Base-by-base conservation (phyloP, 1,140 invertebrate genomes). In the Homarus americanus region DNA sequence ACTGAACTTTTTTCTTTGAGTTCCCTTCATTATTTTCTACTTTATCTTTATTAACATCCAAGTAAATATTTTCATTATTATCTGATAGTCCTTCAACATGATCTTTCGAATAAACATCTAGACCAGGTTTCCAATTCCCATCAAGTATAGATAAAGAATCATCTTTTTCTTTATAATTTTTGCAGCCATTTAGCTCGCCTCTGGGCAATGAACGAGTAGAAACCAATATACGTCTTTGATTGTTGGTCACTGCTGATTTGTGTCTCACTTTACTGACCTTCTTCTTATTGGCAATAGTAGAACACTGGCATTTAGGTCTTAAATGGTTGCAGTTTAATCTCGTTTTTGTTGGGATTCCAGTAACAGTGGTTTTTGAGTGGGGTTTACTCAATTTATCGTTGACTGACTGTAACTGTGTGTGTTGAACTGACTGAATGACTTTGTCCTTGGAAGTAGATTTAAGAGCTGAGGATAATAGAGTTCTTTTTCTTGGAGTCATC, bases 281-380 rank as follows among this genome's bases (percentile, higher is more conserved):
- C 36, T 66, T 69, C 36, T 75, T 79, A 80, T 41, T 69, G 28
- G 10, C 34, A 66, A 17, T 49, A 32, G n/a, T 36, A 2, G 69
- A 87, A 80, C 49, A 78, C 38, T 80, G 49, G 41, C 86, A 87
- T 40, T 87, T 87, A 36, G 86, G 86, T 66, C 28, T 79, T 36
- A 79, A 58, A 87, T 87, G 86, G 49, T 87, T 87, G 32, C 86
- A 87, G 41, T 87, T 63, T 24, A 87, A 32, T 41, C 86, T 41
- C 1, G 86, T 87, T 58, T 80, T 87, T 79, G 76, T 32, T 24
- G 73, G 78, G 32, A 40, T 66, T 28, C 86, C 86, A 41, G 69
- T 40, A 32, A 87, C 86, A 32, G 76, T 79, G 12, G 58, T 87
- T 79, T 87, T 87, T n/a, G 75, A 63, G 24, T 87, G 86, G 12